phyloP scores from a whole-genome alignment of 2,888 invertebrate species.

The Gerosis bhagava region DNA sequence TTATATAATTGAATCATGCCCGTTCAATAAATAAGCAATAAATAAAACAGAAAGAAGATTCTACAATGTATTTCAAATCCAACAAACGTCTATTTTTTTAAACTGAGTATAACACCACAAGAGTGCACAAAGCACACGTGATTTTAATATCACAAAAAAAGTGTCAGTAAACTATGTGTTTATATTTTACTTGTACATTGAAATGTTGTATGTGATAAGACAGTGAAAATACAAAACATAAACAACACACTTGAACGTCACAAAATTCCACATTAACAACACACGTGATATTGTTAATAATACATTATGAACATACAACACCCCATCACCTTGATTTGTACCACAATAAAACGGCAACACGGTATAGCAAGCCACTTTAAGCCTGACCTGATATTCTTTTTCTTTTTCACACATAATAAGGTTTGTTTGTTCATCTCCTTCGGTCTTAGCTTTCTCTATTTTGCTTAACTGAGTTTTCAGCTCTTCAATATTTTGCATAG shows the following conservation, averaged over 20 bases:
- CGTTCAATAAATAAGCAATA: too few species aligned
- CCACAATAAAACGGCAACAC: slow-evolving; percentile 30
- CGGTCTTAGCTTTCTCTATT: slow-evolving; percentile 43
- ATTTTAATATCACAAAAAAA: too few species aligned
- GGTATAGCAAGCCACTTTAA: slow-evolving; percentile 40
- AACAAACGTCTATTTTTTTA: too few species aligned
- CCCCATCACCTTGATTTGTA: slow-evolving; percentile 19
- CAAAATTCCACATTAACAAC: slow-evolving; percentile 15
- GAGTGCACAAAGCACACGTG: too few species aligned
- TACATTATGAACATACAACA: not conserved
- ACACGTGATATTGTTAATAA: slow-evolving; percentile 4
- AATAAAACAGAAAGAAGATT: slow-evolving; percentile 5
- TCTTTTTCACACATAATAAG: slow-evolving; percentile 48
- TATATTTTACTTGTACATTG: too few species aligned
- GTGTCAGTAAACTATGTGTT: too few species aligned
- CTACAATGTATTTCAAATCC: too few species aligned
- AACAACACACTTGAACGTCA: slow-evolving; percentile 21
- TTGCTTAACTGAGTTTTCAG: slow-evolving; percentile 48
- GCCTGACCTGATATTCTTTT: slow-evolving; percentile 63
- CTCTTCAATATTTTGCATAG: slow-evolving; percentile 42
- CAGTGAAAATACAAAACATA: too few species aligned
- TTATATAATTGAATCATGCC: slow-evolving; percentile 48
- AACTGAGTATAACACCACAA: too few species aligned
- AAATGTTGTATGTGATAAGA: too few species aligned
- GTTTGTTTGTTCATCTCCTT: slow-evolving; percentile 54